Evolutionary conservation across 2,888 invertebrate genomes (phyloP), one percentile per base, ranked within the genome.

Genomic region (Auanema sp.): DNA sequence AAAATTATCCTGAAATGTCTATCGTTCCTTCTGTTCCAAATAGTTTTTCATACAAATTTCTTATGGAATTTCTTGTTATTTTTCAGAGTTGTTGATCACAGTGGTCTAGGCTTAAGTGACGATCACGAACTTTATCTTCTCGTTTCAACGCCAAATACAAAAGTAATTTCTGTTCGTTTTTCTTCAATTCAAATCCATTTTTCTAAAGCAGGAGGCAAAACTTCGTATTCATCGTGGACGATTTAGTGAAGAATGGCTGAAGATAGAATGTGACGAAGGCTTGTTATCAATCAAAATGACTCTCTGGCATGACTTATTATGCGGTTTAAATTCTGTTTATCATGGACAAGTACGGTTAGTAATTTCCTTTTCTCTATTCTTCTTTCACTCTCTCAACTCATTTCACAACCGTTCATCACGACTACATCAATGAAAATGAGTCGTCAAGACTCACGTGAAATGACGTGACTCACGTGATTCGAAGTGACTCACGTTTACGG

Each of bases 261-360:
- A 73, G 43, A 71, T 76, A 68, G 67, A 69, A 47, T 73, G 73
- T 66, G 59, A 50, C 56, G 66, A 69, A 44, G 71, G 69, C 56
- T 62, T 66, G 53, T 58, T 73, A 12, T 64, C 60, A 41, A 57
- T 76, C 52, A 68, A 72, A 62, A 66, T 76, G 68, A 69, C 74
- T 21, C 68, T 78, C 16, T 76, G 76, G 78, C 76, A 78, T 51
- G 76, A 76, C 56, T 53, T 76, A 44, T 61, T 76, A 33, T 71
- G 72, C 55, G 76, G 75, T 41, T 55, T 75, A 55, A 72, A 74
- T 60, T 60, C 66, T 33, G 74, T 74, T 21, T 76, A 76, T 58
- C 76, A 76, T 58, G 78, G 78, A 24, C 75, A 78, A 67, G 71
- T 78, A 11, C 56, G 61, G 61, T 62, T n/a, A 10, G 40, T 44